These are phyloP conservation scores for Bombus turneri DNA, from an alignment of 1,140 invertebrate genomes.

Conservation along the genomic window DNA sequence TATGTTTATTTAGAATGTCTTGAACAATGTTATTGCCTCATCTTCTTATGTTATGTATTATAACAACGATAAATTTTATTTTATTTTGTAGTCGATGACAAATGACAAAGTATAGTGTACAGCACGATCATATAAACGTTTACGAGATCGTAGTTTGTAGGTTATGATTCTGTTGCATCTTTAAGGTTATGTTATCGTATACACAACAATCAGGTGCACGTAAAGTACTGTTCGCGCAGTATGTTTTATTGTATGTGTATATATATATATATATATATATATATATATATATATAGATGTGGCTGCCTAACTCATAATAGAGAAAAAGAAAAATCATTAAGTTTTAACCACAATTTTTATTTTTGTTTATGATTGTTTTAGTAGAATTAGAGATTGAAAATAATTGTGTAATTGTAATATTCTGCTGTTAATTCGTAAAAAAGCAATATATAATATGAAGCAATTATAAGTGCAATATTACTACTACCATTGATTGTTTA, in stretches of 20 bases:
- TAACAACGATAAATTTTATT: neutral
- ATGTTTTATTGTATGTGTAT: neutral
- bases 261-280: neutral
- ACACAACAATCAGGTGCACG: neutral
- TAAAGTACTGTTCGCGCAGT: neutral
- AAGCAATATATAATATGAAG: neutral
- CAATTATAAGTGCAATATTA: neutral
- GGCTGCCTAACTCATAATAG: neutral
- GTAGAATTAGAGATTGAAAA: neutral
- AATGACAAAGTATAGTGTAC: neutral
- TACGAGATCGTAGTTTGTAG: neutral
- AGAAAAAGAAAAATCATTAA: neutral
- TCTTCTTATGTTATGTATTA: neutral
- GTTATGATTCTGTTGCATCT: neutral
- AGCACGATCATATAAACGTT: too few species aligned
- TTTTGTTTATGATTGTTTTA: neutral
- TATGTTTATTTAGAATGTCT: neutral
- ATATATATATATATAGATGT: neutral
- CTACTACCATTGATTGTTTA: too few species aligned
- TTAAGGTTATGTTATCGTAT: conserved; percentile 11
- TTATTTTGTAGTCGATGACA: neutral
- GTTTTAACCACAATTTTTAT: neutral
- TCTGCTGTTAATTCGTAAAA: neutral
- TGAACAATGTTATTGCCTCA: neutral
- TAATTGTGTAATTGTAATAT: neutral